Evolutionary conservation across 2,797 vertebrate species (phyloP), one percentile per base, ranked within the genome.

Genomic region (Aselliscus stoliczkanus): DNA sequence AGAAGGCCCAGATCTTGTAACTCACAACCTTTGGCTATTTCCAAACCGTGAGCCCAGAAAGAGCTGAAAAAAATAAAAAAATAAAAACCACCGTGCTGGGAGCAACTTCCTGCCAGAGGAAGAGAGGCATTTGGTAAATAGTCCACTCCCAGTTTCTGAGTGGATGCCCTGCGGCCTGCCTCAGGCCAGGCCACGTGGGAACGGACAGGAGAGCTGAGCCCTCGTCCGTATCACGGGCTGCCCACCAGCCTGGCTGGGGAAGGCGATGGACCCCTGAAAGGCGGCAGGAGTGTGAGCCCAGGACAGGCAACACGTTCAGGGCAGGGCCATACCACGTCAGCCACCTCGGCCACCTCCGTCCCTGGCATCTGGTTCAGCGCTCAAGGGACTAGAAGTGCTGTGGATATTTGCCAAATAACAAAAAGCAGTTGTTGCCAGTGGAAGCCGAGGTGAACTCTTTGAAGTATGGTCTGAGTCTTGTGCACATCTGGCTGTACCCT

Each of bases 101-200:
- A 96, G 81, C 79, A 0, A 95, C 95, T 97, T 98, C 96, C 97
- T 97, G 96, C 92, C 90, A 88, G 93, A 97, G 96, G 97, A 97
- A 97, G 94, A 93, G 95, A 97, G 95, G 86, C 84, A 82, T 70
- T 89, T 77, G 93, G 96, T 96, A 95, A 97, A 96, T 95, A 95
- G 84, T 93, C 88, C 64, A 83, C 97, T 96, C 97, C 95, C 95
- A 92, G 96, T 20, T 77, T 96, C 80, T 93, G 95, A 95, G 95
- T 54, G 92, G 95, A 91, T 37, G 76, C 65, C 83, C 58, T 39
- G 62, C 7, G 15, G 91, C 83, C 82, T 62, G 83, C 86, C 65
- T 95, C 1, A 0, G 83, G 56, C 44, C 81, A 31, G 56, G 82
- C 81, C 52, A 4, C 42, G 52, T 69, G 79, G 95, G 86, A 93